Conservation (phyloP, 1,140 invertebrate species). For the Paracyclopina nana region DNA sequence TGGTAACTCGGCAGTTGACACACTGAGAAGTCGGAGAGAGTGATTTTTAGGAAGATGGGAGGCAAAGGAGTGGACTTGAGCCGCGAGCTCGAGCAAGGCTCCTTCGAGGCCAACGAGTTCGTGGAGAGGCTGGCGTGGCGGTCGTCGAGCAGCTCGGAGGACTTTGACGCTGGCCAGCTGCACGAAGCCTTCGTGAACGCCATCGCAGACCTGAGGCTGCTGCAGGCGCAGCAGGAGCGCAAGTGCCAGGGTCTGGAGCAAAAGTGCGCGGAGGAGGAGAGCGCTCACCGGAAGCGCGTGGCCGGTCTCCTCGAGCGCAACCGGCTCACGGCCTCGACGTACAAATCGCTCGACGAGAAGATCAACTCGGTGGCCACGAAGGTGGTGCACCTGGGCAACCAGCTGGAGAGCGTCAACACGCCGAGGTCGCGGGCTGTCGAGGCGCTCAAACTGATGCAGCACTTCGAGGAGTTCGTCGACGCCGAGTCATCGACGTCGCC, state of each 20-base stretch:
- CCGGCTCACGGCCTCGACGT: slow-evolving; percentile 56
- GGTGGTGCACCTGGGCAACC: slow-evolving; percentile 90
- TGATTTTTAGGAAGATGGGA: too few species aligned
- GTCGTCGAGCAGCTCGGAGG: slow-evolving; percentile 50
- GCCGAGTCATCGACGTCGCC: slow-evolving; percentile 62
- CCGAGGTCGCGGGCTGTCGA: slow-evolving; percentile 80
- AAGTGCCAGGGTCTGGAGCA: not conserved
- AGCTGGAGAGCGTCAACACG: slow-evolving; percentile 86
- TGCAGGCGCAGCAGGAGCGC: slow-evolving; percentile 2
- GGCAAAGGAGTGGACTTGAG: too few species aligned
- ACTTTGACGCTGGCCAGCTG: slow-evolving; percentile 35
- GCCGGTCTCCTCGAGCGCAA: slow-evolving; percentile 32
- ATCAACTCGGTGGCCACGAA: slow-evolving; percentile 92
- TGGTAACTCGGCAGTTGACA: too few species aligned
- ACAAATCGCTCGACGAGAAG: slow-evolving; percentile 67
- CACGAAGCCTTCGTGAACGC: slow-evolving; percentile 78
- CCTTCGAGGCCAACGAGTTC: slow-evolving; percentile 71
- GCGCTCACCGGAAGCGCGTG: slow-evolving; percentile 1
- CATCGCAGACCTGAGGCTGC: slow-evolving; percentile 40
- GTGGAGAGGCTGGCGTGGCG: slow-evolving; percentile 88
- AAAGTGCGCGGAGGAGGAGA: slow-evolving; percentile 1
- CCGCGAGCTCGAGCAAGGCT: slow-evolving; percentile 3
- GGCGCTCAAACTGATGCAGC: slow-evolving; percentile 76
- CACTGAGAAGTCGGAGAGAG: too few species aligned
- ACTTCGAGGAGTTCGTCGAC: slow-evolving; percentile 77